Conservation (phyloP, 2,888 invertebrate species). For the Globia sparganii region DNA sequence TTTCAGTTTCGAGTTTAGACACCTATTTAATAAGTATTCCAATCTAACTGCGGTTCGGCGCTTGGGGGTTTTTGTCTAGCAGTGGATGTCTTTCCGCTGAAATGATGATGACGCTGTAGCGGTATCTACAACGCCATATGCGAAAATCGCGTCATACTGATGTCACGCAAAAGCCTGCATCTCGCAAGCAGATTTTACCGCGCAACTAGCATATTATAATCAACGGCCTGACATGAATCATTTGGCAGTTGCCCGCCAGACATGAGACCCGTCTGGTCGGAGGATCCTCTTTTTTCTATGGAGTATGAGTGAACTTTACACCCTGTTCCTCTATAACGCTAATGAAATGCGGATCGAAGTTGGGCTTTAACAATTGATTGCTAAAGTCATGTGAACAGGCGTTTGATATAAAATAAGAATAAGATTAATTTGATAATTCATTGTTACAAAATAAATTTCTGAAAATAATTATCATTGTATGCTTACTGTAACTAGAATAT, state of each 20-base stretch:
- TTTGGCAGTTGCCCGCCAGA: no score
- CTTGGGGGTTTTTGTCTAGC: background rate
- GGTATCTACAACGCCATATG: no score
- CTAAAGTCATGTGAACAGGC: slow-evolving; percentile 16
- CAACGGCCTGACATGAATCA: no score
- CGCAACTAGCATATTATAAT: no score
- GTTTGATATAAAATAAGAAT: background rate
- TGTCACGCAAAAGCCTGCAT: no score
- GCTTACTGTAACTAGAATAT: background rate
- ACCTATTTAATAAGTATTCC: background rate
- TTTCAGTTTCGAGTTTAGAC: background rate
- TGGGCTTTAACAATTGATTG: slow-evolving; percentile 16
- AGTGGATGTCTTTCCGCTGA: background rate
- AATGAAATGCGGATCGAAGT: background rate
- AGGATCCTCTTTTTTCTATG: no score
- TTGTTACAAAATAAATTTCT: background rate
- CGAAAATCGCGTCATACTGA: no score
- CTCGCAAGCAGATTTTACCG: no score
- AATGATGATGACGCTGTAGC: background rate
- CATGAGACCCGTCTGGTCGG: no score
- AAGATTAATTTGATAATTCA: background rate
- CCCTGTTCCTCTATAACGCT: no score
- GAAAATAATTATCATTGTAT: background rate
- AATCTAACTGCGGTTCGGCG: background rate
- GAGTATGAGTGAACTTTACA: no score